Evolutionary conservation across 2,888 invertebrate species (phyloP), one percentile per base, ranked within the genome.

Genomic region (Drosophila histrio): DNA sequence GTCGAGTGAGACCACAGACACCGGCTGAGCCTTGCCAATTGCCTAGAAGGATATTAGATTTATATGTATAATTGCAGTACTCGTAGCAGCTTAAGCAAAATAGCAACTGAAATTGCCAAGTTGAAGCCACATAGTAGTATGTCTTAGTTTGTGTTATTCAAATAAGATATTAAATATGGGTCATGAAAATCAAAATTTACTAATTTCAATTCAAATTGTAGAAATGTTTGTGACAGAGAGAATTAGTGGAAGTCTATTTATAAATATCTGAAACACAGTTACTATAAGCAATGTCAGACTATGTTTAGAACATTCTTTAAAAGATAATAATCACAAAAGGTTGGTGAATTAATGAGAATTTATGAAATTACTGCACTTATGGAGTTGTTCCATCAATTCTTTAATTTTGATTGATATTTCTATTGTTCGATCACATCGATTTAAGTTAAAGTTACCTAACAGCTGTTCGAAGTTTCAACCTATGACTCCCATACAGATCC

Each of bases 401-500:
- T 11, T 17, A 17, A 30, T 39, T 28, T 28, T 73, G 71, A 72
- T 72, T 73, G 67, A 72, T 72, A 60, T 61, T 56, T 34, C 60
- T 2, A 38, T 50, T 38, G 26, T 13, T 38, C 13, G 26, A 26
- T 19, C 4, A 49, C 60, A 60, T 46, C 56, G 69, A 68, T 74
- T 72, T 41, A 19, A 50, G 57, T n/a, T 3, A 32, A 49, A 58
- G 53, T 34, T 47, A 70, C 76, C 76, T 72, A 69, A 44, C 75
- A 68, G 53, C 60, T 56, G 69, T 13, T 39, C 11, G 30, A 49
- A 22, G 13, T 17, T 24, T 24, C 24, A 50, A 46, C 36, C 44
- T 34, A 34, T 21, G 52, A 52, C 43, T 32, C 34, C 30, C 39
- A 22, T 22, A 36, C 28, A 84, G 62, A 87, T 84, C 73, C 73